A percentile compares a stretch with the other conserved stretches of the same genome.
phyloP scores from a whole-genome alignment of 2,113 vertebrate genomes.

The Serinus canaria region DNA sequence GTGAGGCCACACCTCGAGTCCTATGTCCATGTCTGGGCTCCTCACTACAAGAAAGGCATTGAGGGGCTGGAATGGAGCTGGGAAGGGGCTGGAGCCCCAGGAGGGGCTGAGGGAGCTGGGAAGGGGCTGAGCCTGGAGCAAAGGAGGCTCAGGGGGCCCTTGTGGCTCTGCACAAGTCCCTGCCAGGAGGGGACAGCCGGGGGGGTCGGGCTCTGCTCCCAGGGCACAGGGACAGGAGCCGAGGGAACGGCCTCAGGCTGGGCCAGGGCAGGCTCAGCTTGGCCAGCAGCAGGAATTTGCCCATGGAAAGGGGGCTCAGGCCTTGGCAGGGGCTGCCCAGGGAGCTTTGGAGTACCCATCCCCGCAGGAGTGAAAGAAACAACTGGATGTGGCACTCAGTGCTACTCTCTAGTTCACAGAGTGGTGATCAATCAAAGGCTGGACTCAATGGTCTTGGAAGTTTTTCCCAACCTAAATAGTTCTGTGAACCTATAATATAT shows the following conservation, averaged over 20 bases:
- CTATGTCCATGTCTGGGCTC: not conserved
- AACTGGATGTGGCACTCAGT: not conserved
- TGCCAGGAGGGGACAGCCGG: not conserved
- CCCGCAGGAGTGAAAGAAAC: not conserved
- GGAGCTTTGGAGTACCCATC: not conserved
- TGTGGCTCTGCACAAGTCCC: not conserved
- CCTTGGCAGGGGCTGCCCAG: not conserved
- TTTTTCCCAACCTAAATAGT: not conserved
- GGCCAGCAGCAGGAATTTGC: not conserved
- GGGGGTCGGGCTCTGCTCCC: not conserved
- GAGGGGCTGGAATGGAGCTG: not conserved
- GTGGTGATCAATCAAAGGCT: not conserved
- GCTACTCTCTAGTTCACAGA: not conserved
- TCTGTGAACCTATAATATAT: not conserved
- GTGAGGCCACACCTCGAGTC: not conserved
- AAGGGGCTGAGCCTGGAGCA: not conserved
- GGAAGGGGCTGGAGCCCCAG: not conserved
- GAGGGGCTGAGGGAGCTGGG: not conserved
- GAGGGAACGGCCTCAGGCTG: not conserved
- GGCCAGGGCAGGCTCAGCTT: not conserved
- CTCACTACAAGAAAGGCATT: not conserved
- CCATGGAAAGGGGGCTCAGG: accelerated
- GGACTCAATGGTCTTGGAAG: accelerated
- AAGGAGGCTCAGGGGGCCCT: not conserved
- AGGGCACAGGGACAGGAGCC: not conserved